phyloP scores from a whole-genome alignment of 2,888 invertebrate species.

The Ephialtes manifestator region DNA sequence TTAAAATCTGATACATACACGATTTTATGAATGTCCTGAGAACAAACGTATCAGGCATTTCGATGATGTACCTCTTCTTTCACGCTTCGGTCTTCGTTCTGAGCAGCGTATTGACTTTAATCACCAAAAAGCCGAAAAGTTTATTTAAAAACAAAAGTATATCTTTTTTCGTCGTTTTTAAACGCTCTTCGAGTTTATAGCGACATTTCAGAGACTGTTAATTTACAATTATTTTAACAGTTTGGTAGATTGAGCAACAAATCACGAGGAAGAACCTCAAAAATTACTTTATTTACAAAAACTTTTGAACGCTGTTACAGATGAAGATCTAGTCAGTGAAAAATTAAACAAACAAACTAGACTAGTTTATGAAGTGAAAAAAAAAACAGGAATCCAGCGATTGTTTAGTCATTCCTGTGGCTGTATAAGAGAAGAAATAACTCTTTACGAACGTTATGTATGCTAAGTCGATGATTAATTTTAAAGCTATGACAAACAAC shows the following conservation, averaged over 20 bases:
- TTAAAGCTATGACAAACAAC: slow-evolving; percentile 57
- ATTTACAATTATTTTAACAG: background rate
- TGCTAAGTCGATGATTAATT: slow-evolving; percentile 67
- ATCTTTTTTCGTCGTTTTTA: background rate
- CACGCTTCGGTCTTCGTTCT: slow-evolving; percentile 50
- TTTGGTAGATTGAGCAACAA: slow-evolving; percentile 6
- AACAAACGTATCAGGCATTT: slow-evolving; percentile 38
- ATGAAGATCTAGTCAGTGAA: slow-evolving; percentile 22
- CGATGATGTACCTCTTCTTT: slow-evolving; percentile 59
- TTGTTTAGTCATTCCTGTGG: slow-evolving; percentile 72
- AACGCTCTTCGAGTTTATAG: background rate
- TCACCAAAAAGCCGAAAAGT: background rate
- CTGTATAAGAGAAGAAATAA: slow-evolving; percentile 66
- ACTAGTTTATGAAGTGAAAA: slow-evolving; percentile 45
- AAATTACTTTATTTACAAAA: slow-evolving; percentile 3
- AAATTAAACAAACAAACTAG: slow-evolving; percentile 40
- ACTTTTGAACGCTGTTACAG: slow-evolving; percentile 28
- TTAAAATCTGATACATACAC: slow-evolving; percentile 26
- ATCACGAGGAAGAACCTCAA: background rate
- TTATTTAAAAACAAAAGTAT: background rate
- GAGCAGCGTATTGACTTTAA: slow-evolving; percentile 30
- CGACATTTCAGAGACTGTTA: slow-evolving; percentile 32
- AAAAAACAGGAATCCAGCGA: slow-evolving; percentile 53
- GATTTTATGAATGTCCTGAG: slow-evolving; percentile 47
- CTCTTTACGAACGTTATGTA: slow-evolving; percentile 71